Base-by-base conservation (phyloP, 2,888 invertebrate species). In the Amblyjoppa fuscipennis region DNA sequence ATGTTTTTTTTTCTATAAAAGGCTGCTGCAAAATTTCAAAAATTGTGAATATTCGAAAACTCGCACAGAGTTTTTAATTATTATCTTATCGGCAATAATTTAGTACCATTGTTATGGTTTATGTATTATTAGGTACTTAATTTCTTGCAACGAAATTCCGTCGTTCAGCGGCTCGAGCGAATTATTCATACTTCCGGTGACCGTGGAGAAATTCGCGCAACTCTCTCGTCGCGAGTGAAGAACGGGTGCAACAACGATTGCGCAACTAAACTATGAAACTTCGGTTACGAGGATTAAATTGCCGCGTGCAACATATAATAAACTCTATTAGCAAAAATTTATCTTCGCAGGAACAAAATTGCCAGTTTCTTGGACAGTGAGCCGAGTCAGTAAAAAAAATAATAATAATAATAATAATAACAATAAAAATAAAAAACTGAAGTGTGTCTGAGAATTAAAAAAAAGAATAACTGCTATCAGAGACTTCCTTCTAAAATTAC, bases 211-310 rank as follows among this genome's bases (percentile, higher is more conserved):
- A 28, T 59, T 28, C 59, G 59, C 59, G 59, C 20, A 59, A 59
- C 59, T 59, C 11, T 59, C 11, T 59, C 59, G 59, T 59, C 59
- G 28, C 25, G 11, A 28, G 5, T 28, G 20, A 59, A 13, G 28
- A 59, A 59, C 59, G 11, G 59, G 59, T 28, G 59, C 59, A 59
- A 59, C 59, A 59, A 59, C 59, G 3, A 11, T 59, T 59, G 59
- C 59, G 28, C 59, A 59, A 59, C 59, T 59, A 13, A 28, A 3
- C 59, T 59, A 13, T 59, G 59, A 11, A 13, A 25, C 59, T 25
- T 59, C 59, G 28, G 59, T 59, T 59, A 59, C 28, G 59, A 59
- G 59, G 28, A 59, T 59, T 59, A 59, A 3, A 59, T 59, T 59
- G 59, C 59, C 25, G 11, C 59, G 59, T 28, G 59, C 13, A 59